Evolutionary conservation across 2,888 invertebrate genomes (phyloP).

Genomic region (Drosophila ustulata): DNA sequence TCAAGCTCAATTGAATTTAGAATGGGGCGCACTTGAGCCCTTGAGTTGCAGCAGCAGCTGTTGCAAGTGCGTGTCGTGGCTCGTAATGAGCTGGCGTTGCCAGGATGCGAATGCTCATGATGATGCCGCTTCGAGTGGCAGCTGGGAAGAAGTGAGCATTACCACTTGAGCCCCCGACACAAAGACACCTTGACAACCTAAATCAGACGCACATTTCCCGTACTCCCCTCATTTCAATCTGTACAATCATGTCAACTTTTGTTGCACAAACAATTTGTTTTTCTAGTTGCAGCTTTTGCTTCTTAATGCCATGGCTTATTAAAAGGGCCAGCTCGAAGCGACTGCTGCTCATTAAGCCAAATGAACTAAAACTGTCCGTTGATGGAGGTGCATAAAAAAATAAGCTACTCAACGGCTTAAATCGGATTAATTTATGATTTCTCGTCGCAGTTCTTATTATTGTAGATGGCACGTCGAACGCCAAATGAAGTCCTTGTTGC

Average conservation of each 20-base stretch:
- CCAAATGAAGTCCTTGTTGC: conserved; percentile 57
- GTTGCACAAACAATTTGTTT: conserved; percentile 45
- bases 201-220: background rate
- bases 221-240: background rate
- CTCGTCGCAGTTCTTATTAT: conserved; percentile 36
- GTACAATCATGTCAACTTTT: conserved; percentile 44
- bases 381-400: conserved; percentile 45
- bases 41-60: conserved; percentile 34
- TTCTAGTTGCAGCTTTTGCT: conserved; percentile 23
- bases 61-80: conserved; percentile 56
- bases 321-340: conserved; percentile 12
- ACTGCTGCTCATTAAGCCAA: conserved; percentile 48
- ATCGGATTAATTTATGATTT: conserved; percentile 83
- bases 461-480: conserved; percentile 46
- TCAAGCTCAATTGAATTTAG: conserved; percentile 75
- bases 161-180: conserved; percentile 27
- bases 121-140: conserved; percentile 29
- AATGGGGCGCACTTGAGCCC: conserved; percentile 63
- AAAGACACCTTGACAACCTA: conserved; percentile 53
- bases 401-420: conserved; percentile 83
- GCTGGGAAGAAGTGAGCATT: conserved; percentile 41
- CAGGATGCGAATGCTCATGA: conserved; percentile 31
- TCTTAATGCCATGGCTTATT: conserved; percentile 17
- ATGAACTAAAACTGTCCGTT: conserved; percentile 43
- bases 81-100: conserved; percentile 58